Evolutionary conservation across 2,888 invertebrate genomes (phyloP), one percentile per base, ranked within the genome.

Genomic region (Iselma pallidipennis): DNA sequence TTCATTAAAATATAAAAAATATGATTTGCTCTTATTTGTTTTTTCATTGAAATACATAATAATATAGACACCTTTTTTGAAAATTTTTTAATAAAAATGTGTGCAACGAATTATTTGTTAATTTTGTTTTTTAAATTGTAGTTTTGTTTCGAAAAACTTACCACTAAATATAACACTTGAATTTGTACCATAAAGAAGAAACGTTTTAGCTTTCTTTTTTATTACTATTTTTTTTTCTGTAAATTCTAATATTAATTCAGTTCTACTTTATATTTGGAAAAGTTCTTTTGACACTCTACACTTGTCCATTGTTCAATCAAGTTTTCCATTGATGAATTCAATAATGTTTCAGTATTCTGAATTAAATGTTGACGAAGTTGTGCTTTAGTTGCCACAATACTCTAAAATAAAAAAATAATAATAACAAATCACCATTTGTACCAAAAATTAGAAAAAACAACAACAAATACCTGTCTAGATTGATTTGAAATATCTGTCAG

Each of bases 221-320:
- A 16, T 37, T 26, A 4, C 26, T 3, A 4, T 26, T 31, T 12
- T 59, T 55, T 58, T 48, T 14, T 33, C 23, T 59, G 58, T 31
- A 49, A 52, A 63, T 19, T 12, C 29, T 28, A 55, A 28, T 7
- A 33, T 49, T 60, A 56, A 31, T 37, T 25, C 19, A 53, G 57
- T 58, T 71, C 66, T 25, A 66, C 48, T 49, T 63, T 61, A 16
- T 69, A 69, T 59, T 65, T 70, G 42, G 63, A 62, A 65, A 82
- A 81, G 62, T 75, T 79, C 65, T 81, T 84, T 77, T 91, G 91
- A 70, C 91, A 92, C 73, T 91, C 91, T 0, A 83, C 76, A 2
- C 90, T 89, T 64, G 86, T 85, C 94, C 94, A 94, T 74, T 90
- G 89, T 66, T 91, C 86, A 4, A 88, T 82, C 61, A 94, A 83